Conservation (phyloP, 2,888 invertebrate species). For the Uropetala carovei region DNA sequence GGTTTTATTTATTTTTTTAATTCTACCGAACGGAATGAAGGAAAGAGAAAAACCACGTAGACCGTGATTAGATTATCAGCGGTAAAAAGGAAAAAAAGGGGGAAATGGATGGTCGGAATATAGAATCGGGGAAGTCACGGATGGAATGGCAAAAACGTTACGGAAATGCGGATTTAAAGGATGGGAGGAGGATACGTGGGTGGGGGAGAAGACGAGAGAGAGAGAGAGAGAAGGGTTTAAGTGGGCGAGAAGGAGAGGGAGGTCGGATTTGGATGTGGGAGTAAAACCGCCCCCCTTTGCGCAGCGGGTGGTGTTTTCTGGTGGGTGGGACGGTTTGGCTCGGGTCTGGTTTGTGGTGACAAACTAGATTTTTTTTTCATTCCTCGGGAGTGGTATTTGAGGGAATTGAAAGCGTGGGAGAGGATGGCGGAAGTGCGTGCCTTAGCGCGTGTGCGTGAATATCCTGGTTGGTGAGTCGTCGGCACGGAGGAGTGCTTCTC, state of each 20-base stretch:
- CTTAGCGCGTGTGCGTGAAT: background rate
- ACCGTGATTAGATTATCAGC: conserved; percentile 37
- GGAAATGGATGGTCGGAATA: conserved; percentile 20
- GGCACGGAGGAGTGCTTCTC: background rate
- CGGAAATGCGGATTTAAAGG: conserved; percentile 21
- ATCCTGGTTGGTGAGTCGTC: background rate
- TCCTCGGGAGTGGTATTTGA: background rate
- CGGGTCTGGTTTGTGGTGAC: background rate
- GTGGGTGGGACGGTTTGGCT: background rate
- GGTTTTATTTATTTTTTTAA: too few relatives aligned
- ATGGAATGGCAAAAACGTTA: conserved; percentile 20
- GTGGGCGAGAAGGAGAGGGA: background rate
- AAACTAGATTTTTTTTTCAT: background rate
- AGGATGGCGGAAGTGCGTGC: background rate
- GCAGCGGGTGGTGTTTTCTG: background rate
- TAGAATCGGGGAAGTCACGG: conserved; percentile 40
- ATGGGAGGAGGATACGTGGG: background rate
- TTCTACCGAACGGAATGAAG: background rate
- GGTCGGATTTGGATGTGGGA: background rate
- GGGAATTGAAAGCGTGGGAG: conserved; percentile 14
- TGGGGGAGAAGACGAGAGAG: background rate
- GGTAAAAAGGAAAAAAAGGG: conserved; percentile 16
- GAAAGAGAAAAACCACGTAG: background rate
- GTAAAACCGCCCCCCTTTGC: background rate
- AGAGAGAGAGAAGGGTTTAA: background rate